A percentile compares a stretch with the other conserved stretches of the same genome.
Conservation (phyloP, 2,888 invertebrate genomes). For the Nymphalis polychloros region DNA sequence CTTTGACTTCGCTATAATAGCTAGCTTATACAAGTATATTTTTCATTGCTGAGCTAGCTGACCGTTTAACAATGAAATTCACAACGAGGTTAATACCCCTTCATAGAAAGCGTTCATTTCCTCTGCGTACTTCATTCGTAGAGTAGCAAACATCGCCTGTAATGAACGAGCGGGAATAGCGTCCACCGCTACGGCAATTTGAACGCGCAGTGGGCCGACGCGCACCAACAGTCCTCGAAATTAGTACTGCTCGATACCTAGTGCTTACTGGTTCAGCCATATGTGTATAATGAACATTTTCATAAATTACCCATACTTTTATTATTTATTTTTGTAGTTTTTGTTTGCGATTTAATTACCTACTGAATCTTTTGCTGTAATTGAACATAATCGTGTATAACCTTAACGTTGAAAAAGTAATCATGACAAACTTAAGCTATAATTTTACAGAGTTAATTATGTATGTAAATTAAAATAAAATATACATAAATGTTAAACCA, state of each 20-base stretch:
- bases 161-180: slow-evolving; percentile 63
- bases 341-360: no score
- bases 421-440: no score
- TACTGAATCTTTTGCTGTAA: no score
- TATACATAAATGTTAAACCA: not conserved
- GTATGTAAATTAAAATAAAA: no score
- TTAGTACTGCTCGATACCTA: slow-evolving; percentile 57
- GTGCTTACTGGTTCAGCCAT: slow-evolving; percentile 21
- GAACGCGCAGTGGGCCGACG: slow-evolving; percentile 71
- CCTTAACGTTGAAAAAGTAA: no score
- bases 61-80: slow-evolving; percentile 45
- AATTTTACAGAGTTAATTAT: no score
- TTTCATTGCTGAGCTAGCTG: slow-evolving; percentile 28
- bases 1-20: slow-evolving; percentile 14
- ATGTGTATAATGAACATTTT: slow-evolving; percentile 27
- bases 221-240: slow-evolving; percentile 70
- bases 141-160: slow-evolving; percentile 65
- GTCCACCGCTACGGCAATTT: slow-evolving; percentile 70
- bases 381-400: no score
- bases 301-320: not conserved
- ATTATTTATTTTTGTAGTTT: slow-evolving; percentile 5
- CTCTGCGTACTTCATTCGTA: slow-evolving; percentile 59
- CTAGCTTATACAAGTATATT: slow-evolving; percentile 18
- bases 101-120: slow-evolving; percentile 67
- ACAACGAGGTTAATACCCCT: slow-evolving; percentile 52